A percentile compares a stretch with the other conserved stretches of the same genome.
Conservation (phyloP, 2,113 vertebrate genomes). For the Montifringilla adamsi region DNA sequence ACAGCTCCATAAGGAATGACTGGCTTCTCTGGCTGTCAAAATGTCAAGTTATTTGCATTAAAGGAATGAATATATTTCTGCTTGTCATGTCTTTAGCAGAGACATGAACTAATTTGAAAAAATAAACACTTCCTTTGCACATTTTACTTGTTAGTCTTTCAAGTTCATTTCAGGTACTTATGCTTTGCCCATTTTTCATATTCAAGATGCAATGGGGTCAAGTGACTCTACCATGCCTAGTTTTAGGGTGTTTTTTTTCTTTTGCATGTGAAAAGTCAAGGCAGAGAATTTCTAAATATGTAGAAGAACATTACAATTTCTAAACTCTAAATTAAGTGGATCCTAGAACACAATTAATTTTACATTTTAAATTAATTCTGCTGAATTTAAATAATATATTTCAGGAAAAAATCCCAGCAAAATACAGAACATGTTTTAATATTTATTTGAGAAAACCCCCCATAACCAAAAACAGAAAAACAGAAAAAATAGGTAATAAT, state of each 20-base stretch:
- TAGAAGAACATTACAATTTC: background rate
- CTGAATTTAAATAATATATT: background rate
- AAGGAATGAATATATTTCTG: background rate
- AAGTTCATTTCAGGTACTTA: background rate
- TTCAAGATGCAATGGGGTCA: background rate
- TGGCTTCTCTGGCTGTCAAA: conserved; percentile 31
- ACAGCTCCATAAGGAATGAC: background rate
- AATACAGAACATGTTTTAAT: background rate
- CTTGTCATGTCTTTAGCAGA: background rate
- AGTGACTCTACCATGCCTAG: background rate
- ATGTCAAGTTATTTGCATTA: background rate
- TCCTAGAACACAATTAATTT: background rate
- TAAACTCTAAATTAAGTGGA: background rate
- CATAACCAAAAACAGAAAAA: background rate
- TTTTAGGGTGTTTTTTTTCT: background rate
- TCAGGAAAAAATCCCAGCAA: background rate
- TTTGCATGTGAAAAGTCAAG: background rate
- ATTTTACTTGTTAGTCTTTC: background rate
- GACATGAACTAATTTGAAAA: background rate
- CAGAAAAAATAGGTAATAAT: background rate
- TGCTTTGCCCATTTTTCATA: background rate
- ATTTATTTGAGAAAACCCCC: background rate
- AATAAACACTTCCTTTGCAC: background rate
- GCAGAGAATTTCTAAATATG: background rate
- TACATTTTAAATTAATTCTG: background rate